Evolutionary conservation across 2,888 invertebrate genomes (phyloP).

Genomic region (Zonitis immaculata): DNA sequence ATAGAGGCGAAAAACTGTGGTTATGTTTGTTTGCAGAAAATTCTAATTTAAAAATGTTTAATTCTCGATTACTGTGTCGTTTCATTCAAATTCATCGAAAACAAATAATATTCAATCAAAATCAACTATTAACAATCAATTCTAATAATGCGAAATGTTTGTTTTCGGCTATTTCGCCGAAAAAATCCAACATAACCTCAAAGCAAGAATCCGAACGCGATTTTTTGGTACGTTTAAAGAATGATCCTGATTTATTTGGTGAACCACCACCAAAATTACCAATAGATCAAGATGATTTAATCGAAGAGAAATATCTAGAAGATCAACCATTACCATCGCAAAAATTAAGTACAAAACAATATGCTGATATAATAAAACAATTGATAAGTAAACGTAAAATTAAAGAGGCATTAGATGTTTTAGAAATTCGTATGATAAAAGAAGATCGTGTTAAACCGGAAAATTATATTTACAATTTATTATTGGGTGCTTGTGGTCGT

Average conservation of each 20-base stretch:
- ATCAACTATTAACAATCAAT: background rate
- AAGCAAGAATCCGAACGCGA: conserved; percentile 30
- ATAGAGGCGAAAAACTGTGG: too few species aligned
- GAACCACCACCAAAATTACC: conserved; percentile 39
- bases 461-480: conserved; percentile 71
- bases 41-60: background rate
- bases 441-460: conserved; percentile 75
- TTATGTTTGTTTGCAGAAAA: too few species aligned
- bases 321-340: conserved; percentile 50
- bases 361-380: conserved; percentile 67
- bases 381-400: conserved; percentile 61
- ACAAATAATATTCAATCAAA: background rate
- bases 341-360: conserved; percentile 59
- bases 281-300: conserved; percentile 55
- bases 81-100: background rate
- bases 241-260: conserved; percentile 60
- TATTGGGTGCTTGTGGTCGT: conserved; percentile 79
- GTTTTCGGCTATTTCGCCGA: background rate
- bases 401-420: conserved; percentile 71
- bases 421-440: conserved; percentile 72
- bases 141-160: background rate
- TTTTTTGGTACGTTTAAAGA: conserved; percentile 39
- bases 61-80: background rate
- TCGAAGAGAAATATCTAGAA: conserved; percentile 57
- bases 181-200: background rate